Base-by-base conservation (phyloP, 2,113 vertebrate genomes). In the Hemichromis elongatus region DNA sequence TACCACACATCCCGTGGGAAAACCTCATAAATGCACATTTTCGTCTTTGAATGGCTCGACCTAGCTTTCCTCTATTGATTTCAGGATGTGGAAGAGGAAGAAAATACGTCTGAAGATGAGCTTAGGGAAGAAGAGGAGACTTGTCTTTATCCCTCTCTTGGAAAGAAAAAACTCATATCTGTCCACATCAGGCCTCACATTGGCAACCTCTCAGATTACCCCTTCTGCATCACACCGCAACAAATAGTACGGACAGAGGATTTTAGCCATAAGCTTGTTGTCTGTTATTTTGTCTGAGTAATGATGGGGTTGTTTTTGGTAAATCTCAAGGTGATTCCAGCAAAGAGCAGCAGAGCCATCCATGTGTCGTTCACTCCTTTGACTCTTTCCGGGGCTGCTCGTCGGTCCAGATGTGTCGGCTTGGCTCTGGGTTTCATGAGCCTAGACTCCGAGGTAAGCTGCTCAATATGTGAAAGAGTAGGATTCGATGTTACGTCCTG, bases 341-440 rank as follows among this genome's bases (percentile, higher is more conserved):
- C 96, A 21, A 94, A 96, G 35, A 95, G 97, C 87, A 95, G 94
- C 28, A 89, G 87, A 86, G 95, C 93, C 66, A 79, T 98, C 89
- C 88, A 87, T 47, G 90, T 98, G 8, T 97, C 97, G 70, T 99
- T 99, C 94, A 97, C 96, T 1, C 98, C 98, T 1, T 6, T 83
- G 11, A 90, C 96, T 54, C 95, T 98, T 4, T 95, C 96, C 0
- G 85, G 89, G 4, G 16, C 89, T 1, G 53, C 21, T 35, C 19
- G 79, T 66, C 95, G 96, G 85, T 89, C 91, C 79, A 92, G 77
- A 4, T 98, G 96, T 79, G 70, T 91, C 0, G 97, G 96, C 4
- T 94, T 96, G 3, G 91, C 96, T 57, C 89, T 97, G 56, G 99
- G 97, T 57, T 99, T 96, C 93, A 95, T 99, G 96, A 98, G 96